These are phyloP conservation scores for Amia ocellicauda DNA, from an alignment of 2,113 vertebrate species.

Conservation along the genomic window DNA sequence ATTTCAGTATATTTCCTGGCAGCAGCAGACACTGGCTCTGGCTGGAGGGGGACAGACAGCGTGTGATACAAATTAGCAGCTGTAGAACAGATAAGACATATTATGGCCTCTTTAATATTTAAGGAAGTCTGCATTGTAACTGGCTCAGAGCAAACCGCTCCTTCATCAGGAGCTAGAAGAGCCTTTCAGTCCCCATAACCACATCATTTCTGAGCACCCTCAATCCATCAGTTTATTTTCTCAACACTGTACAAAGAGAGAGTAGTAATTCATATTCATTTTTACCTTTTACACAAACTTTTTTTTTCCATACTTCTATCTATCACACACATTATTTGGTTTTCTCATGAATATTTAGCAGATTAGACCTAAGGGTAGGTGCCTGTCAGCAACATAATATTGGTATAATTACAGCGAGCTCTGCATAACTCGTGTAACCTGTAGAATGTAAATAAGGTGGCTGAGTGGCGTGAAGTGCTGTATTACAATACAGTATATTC, in stretches of 20 bases:
- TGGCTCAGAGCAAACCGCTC: no score
- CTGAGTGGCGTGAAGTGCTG: no score
- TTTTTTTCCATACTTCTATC: conserved; percentile 23
- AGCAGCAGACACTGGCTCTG: background rate
- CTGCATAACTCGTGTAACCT: conserved; percentile 22
- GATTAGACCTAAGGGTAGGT: conserved; percentile 26
- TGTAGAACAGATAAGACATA: conserved; percentile 31
- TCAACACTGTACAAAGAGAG: no score
- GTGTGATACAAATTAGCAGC: conserved; percentile 33
- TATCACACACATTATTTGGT: conserved; percentile 29
- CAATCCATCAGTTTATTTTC: no score
- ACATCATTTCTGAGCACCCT: no score
- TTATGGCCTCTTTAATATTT: conserved; percentile 29
- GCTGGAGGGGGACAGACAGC: no score
- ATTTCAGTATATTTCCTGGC: background rate
- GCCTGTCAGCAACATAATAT: background rate
- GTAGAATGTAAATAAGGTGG: background rate
- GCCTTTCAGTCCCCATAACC: no score
- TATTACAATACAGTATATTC: no score
- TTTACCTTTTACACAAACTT: no score
- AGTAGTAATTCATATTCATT: no score
- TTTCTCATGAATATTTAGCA: conserved; percentile 54
- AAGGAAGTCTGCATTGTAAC: background rate
- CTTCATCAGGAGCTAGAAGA: background rate
- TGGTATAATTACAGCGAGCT: background rate